Evolutionary conservation across 2,113 vertebrate species (phyloP).

Genomic region (Sprattus sprattus): DNA sequence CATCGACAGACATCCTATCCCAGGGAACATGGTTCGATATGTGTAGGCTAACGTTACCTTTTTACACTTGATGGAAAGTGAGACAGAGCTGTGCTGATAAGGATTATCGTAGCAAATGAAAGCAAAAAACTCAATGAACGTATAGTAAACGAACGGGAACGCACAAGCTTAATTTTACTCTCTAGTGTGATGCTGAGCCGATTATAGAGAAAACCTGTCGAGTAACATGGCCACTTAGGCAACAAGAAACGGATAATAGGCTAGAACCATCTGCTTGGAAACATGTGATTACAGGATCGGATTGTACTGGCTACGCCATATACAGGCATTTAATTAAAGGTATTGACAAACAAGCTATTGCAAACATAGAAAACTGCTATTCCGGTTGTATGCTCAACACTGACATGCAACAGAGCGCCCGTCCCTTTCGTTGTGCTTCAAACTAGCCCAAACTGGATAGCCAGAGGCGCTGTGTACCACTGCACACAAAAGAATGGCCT

Average conservation of each 20-base stretch:
- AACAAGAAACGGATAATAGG: not conserved
- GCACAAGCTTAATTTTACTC: not conserved
- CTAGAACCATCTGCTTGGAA: slow-evolving; percentile 3
- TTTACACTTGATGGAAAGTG: not conserved
- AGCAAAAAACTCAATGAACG: not conserved
- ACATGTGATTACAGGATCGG: not conserved
- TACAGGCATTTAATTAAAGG: not conserved
- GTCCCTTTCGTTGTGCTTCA: slow-evolving; percentile 19
- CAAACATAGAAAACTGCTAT: not conserved
- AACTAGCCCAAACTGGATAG: slow-evolving; percentile 21
- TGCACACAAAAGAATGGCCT: slow-evolving; percentile 1
- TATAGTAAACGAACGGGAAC: not conserved
- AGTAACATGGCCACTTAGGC: slow-evolving; percentile 10
- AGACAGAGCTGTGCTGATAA: not conserved
- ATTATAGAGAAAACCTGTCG: slow-evolving; percentile 12
- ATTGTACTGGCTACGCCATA: not conserved
- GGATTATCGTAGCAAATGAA: not conserved
- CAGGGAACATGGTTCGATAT: not conserved
- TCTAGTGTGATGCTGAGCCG: not conserved
- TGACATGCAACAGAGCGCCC: not conserved
- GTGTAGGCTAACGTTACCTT: not conserved
- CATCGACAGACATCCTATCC: not conserved
- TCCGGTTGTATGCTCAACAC: not conserved
- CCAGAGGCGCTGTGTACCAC: slow-evolving; percentile 8
- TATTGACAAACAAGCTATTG: not conserved